Evolutionary conservation across 1,140 invertebrate species (phyloP).

Genomic region (Drosophila pseudoananassae): DNA sequence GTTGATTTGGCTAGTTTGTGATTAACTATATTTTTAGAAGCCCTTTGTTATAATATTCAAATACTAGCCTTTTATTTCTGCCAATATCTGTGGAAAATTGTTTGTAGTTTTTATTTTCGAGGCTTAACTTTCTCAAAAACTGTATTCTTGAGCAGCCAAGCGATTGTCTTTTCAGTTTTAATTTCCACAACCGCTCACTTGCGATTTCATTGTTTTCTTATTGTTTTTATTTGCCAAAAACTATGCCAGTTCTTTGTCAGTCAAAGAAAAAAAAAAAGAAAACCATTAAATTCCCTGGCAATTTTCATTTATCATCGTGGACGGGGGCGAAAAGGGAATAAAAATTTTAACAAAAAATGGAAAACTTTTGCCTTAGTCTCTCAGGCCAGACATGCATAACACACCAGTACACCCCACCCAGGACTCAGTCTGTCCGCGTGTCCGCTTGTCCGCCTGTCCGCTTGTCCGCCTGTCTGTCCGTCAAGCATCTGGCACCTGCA

Average conservation of each 20-base stretch:
- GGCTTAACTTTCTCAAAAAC: not conserved
- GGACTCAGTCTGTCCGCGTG: conserved; percentile 3
- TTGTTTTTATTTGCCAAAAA: conserved; percentile 17
- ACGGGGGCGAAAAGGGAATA: not conserved
- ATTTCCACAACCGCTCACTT: conserved; percentile 64
- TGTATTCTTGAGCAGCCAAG: not conserved
- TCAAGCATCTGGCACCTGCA: conserved; percentile 71
- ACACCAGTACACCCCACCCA: conserved; percentile 1
- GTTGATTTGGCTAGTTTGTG: conserved; percentile 33
- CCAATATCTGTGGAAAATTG: not conserved
- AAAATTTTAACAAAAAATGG: not conserved
- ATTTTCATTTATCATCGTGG: conserved; percentile 69
- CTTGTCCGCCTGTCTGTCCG: conserved; percentile 21
- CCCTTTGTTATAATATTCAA: not conserved
- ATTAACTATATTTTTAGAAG: conserved; percentile 3
- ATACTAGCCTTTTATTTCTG: not conserved
- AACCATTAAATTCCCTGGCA: conserved; percentile 63
- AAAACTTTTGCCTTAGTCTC: not conserved
- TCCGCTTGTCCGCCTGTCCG: conserved; percentile 5
- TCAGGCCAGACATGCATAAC: not conserved
- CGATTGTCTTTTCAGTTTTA: conserved; percentile 3
- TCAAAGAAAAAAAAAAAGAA: conserved; percentile 61
- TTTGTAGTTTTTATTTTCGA: not conserved
- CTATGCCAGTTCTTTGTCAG: conserved; percentile 75
- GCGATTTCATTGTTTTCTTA: conserved; percentile 21